Evolutionary conservation across 2,888 invertebrate genomes (phyloP), one percentile per base, ranked within the genome.

Genomic region (Ormyrus rosae): DNA sequence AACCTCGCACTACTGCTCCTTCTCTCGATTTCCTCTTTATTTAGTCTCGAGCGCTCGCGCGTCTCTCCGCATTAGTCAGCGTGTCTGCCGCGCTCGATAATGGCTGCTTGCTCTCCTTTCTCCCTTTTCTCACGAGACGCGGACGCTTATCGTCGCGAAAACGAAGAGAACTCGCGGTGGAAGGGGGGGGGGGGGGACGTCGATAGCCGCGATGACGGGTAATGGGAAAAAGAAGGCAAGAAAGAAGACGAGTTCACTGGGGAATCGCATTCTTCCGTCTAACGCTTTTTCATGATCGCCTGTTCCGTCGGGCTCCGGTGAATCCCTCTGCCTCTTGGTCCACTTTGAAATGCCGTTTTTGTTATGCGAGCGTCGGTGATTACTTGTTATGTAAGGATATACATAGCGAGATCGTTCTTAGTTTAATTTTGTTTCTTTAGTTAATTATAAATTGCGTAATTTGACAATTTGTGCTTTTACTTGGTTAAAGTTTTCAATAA

Each of bases 21-120:
- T 50, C 83, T 84, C 84, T 83, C 84, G 81, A 83, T 86, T 85
- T 84, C 81, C 84, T 85, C 85, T 85, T 85, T 81, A 84, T 86
- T 82, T 82, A 68, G 67, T 64, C 61, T 72, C 60, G 45, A 13
- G 79, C 82, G 19, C 19, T 0, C 19, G 19, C 19, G 19, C 1
- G 19, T 1, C 19, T 19, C 19, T 19, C 19, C 19, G 69, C 74
- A 78, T 81, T 82, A 83, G 82, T 83, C 80, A 80, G 78, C 71
- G 82, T 82, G 80, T 83, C 82, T 84, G 81, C 74, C 11, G 65
- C 48, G 45, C 46, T 60, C 10, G 34, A 5, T 10, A n/a, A 65
- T 67, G 46, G 45, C 51, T 13, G n/a, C 19, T 19, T 19, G 19
- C 19, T 19, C 50, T 81, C 53, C 48, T 69, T 73, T 81, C 45